Base-by-base conservation (phyloP, 2,888 invertebrate genomes). In the Acleris literana region DNA sequence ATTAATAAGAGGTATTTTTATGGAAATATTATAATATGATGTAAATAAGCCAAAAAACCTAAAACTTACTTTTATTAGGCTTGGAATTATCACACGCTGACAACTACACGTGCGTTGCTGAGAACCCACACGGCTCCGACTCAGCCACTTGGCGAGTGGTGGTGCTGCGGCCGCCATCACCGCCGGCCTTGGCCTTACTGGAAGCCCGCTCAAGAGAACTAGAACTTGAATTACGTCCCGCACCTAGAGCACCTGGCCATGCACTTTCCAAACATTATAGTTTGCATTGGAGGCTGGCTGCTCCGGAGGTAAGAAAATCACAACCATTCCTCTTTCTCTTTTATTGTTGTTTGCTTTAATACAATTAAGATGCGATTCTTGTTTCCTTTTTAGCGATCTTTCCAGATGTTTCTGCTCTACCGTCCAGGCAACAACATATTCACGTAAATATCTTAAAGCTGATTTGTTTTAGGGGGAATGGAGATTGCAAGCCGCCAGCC, bases 111-210 rank as follows among this genome's bases (percentile, higher is more conserved):
- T 97, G 97, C 78, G 94, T 95, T 43, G 96, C 96, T 43, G 96
- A 96, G 78, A 98, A 98, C 86, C 94, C 96, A 52, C 96, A 96
- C 78, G 97, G 97, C 1, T 95, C 95, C 55, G 97, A 97, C 84
- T 95, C 96, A 56, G 95, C 97, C 59, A 95, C 95, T 18, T 97
- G 97, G 92, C 94, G 95, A 25, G 93, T 97, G 51, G 93, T 95
- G 70, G 96, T 97, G 0, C 94, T 97, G 74, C 94, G 96, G 76
- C 95, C 96, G 16, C 97, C 97, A 0, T 89, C 93, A 17, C 93
- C 96, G 9, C 97, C 97, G 17, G 93, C 92, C 56, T 86, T 97
- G 69, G 94, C 95, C 61, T 90, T 96, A 3, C 55, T 91, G 7
- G 90, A 91, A 69, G 91, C 92, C 0, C 79, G 90, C 18, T 80